A percentile compares a stretch with the other conserved stretches of the same genome.
Conservation (phyloP, 2,797 vertebrate species). For the Falco rusticolus region DNA sequence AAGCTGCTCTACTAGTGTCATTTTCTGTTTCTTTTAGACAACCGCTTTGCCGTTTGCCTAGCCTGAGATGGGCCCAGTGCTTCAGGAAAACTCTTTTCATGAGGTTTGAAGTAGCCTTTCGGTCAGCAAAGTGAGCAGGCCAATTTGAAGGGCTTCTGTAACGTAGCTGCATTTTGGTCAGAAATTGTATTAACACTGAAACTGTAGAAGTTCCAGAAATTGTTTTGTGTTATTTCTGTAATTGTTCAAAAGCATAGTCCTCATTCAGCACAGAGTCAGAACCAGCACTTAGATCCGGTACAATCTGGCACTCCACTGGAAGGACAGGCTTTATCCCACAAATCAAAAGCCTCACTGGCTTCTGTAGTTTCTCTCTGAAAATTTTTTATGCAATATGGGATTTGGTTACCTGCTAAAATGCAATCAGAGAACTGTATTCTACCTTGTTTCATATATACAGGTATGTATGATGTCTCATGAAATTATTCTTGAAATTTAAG, state of each 20-base stretch:
- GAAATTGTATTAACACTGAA: background rate
- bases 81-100: background rate
- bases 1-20: background rate
- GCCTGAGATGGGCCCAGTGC: background rate
- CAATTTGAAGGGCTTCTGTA: background rate
- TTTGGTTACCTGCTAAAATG: background rate
- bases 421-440: background rate
- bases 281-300: background rate
- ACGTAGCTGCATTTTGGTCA: background rate
- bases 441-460: background rate
- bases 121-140: background rate
- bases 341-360: background rate
- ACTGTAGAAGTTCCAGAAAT: background rate
- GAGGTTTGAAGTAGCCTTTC: background rate
- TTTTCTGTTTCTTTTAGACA: constrained; percentile 24
- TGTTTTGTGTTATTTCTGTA: background rate
- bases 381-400: background rate
- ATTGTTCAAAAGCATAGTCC: background rate
- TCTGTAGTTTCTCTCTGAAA: background rate
- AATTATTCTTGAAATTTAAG: background rate
- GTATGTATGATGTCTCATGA: background rate
- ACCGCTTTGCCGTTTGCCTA: background rate
- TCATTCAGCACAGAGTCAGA: background rate
- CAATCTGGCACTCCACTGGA: background rate
- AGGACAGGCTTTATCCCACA: background rate